phyloP scores from a whole-genome alignment of 1,140 invertebrate species.

The Sitodiplosis mosellana region DNA sequence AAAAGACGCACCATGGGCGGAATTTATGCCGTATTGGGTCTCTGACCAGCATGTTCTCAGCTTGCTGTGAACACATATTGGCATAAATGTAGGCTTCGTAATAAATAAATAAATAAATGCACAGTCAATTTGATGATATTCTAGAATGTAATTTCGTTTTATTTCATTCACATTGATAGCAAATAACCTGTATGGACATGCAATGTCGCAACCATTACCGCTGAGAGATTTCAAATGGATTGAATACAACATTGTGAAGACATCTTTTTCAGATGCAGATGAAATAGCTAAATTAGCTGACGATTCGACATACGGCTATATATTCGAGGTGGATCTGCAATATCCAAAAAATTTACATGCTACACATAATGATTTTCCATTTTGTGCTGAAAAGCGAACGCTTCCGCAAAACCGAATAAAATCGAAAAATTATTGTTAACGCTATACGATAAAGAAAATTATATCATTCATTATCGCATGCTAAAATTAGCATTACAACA shows the following conservation, averaged over 20 bases:
- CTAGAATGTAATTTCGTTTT: too few species aligned
- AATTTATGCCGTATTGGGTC: too few species aligned
- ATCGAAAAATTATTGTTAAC: constrained; percentile 19
- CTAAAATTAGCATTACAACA: constrained; percentile 27
- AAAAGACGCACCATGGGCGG: too few species aligned
- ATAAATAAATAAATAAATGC: too few species aligned
- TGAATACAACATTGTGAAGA: constrained; percentile 8
- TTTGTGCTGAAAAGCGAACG: constrained; percentile 23
- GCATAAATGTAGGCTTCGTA: too few species aligned
- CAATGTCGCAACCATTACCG: constrained; percentile 27
- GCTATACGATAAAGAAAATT: constrained; percentile 22
- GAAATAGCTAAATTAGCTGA: constrained; percentile 12
- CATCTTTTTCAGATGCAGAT: constrained; percentile 5
- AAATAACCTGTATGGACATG: constrained; percentile 34
- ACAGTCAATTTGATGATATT: too few species aligned
- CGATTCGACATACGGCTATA: constrained; percentile 27
- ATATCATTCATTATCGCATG: constrained; percentile 30
- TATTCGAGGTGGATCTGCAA: constrained; percentile 29
- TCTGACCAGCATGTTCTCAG: too few species aligned
- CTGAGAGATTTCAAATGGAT: constrained; percentile 27
- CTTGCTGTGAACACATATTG: too few species aligned
- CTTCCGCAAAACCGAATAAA: constrained; percentile 7
- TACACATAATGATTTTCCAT: constrained; percentile 30
- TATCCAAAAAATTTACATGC: constrained; percentile 28
- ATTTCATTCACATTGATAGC: not conserved